Base-by-base conservation (phyloP, 2,113 vertebrate species). In the Todiramphus chloris region DNA sequence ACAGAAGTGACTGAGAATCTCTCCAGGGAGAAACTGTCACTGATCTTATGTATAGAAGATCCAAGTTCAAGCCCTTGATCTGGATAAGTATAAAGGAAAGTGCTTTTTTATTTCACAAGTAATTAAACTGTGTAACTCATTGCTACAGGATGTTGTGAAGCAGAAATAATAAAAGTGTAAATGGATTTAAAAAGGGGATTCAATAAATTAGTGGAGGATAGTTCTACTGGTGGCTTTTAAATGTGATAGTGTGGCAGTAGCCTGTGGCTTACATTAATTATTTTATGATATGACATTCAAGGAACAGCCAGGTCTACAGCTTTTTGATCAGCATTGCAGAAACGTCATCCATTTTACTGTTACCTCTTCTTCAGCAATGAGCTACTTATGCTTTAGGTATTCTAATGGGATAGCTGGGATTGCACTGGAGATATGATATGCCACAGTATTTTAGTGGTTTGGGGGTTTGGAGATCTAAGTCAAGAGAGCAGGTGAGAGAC, bases 61-160 rank as follows among this genome's bases (percentile, higher is more conserved):
- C 63, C 67, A 90, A 94, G 78, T 94, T 96, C 89, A 96, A 90
- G 89, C 50, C 87, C 67, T 88, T 93, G 62, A 28, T 87, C 69
- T 93, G 89, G 89, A 81, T 92, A 81, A 94, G 73, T 92, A 75
- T 87, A 93, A 95, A 96, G 30, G 48, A 81, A 96, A 94, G 74
- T 91, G 81, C 43, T 92, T 89, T 97, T 96, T 92, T 96, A 75
- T 94, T 94, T 77, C 2, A 4, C 60, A 60, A 84, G 89, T 96
- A 94, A 96, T 97, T 93, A 95, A 90, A 93, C 94, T 84, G 66
- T 82, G 31, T 93, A 96, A 91, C 87, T 96, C 89, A 91, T 76
- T 82, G 81, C 89, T 93, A 82, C 77, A 82, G 77, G 91, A 93
- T 93, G 83, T 94, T 97, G 80, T 95, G 91, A 95, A 81, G 91